Base-by-base conservation (phyloP, 2,888 invertebrate genomes). In the Mycogona germanica region DNA sequence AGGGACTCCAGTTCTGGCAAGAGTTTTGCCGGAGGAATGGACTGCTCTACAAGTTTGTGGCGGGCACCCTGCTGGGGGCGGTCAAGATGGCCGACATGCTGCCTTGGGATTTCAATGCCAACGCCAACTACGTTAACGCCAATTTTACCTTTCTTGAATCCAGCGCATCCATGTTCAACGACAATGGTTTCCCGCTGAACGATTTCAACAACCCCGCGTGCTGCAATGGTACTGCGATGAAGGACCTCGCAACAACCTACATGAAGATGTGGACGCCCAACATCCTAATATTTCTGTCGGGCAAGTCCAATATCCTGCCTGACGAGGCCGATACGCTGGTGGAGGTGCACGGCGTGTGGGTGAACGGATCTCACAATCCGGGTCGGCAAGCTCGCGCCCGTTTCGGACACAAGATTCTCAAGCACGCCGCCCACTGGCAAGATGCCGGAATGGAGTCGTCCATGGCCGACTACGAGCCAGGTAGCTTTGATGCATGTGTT, bases 21-120 rank as follows among this genome's bases (percentile, higher is more conserved):
- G 45, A 50, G 2, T 58, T 60, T 12, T 62, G 64, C 29, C 54
- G 61, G n/a, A 53, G 60, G 14, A 28, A 58, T 4, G 59, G 59
- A 7, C 57, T 64, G 6, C 49, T 61, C 7, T 67, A 66, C 57
- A 64, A 66, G 49, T 53, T 67, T 14, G 62, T 64, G 32, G 62
- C 65, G 21, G 68, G 67, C 2, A 63, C 65, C 2, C 38, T 63
- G 4, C 57, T 68, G 5, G 67, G 68, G 12, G 67, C 68, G n/a
- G 65, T 67, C n/a, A 68, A 68, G 56, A 60, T 68, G 29, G 54
- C 58, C 26, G 64, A 62, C 47, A 60, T 64, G 45, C 58, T 67
- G 21, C 67, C 67, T 5, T 68, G 68, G 68, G 68, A 67, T 56
- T 51, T 63, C 14, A 67, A 67, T 58, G 65, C 62, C 17, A 67